phyloP scores from a whole-genome alignment of 2,888 invertebrate genomes.

The Agrochola macilenta region DNA sequence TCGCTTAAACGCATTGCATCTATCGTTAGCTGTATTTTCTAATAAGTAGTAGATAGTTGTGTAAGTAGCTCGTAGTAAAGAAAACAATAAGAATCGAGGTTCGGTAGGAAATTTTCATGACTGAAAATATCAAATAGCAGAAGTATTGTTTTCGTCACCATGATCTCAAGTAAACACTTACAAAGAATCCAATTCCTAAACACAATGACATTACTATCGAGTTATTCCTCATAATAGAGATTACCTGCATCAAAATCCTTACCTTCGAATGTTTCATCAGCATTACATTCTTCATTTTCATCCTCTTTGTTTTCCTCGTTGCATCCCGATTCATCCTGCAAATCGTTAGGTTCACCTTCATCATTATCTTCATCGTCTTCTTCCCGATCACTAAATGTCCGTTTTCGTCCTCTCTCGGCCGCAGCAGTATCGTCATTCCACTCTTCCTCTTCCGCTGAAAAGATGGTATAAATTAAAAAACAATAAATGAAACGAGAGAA shows the following conservation, averaged over 20 bases:
- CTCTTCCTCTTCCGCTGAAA: slow-evolving; percentile 86
- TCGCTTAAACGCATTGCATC: slow-evolving; percentile 26
- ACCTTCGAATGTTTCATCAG: slow-evolving; percentile 72
- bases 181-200: too few species aligned
- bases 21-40: slow-evolving; percentile 10
- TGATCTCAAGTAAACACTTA: neutral
- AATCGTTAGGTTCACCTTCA: slow-evolving; percentile 56
- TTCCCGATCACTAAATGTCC: slow-evolving; percentile 61
- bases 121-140: neutral
- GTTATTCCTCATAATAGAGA: neutral
- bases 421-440: slow-evolving; percentile 79
- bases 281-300: slow-evolving; percentile 62
- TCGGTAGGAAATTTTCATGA: neutral
- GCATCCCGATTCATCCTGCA: slow-evolving; percentile 69
- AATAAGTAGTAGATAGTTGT: neutral
- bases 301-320: slow-evolving; percentile 70
- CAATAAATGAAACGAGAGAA: neutral
- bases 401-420: slow-evolving; percentile 62
- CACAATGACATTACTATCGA: neutral
- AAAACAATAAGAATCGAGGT: neutral
- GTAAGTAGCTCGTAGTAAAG: neutral
- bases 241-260: neutral
- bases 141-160: neutral
- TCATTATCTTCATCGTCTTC: slow-evolving; percentile 68
- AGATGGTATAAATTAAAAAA: slow-evolving; percentile 31